A percentile compares a stretch with the other conserved stretches of the same genome.
Conservation (phyloP, 2,797 vertebrate species). For the Phrynocephalus guinanensis region DNA sequence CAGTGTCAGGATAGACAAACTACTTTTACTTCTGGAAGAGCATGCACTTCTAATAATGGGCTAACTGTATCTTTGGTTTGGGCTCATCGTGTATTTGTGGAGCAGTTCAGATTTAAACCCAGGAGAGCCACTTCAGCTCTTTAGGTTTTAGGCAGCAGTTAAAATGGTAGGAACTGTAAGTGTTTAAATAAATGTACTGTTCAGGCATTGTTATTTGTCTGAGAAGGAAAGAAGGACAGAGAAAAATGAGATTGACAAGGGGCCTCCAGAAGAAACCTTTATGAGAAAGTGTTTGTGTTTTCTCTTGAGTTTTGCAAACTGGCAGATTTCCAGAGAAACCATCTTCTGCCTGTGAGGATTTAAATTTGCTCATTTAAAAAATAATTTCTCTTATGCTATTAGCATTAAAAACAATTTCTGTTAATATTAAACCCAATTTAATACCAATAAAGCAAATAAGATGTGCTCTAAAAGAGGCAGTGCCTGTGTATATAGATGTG, state of each 20-base stretch:
- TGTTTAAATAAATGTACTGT: neutral
- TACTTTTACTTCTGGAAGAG: too few species aligned
- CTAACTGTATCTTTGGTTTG: too few species aligned
- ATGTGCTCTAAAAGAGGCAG: neutral
- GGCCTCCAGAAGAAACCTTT: neutral
- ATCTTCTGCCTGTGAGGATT: neutral
- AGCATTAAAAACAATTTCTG: slow-evolving; percentile 1
- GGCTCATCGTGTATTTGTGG: too few species aligned
- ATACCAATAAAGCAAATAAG: neutral
- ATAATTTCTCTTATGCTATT: neutral
- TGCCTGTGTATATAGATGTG: neutral
- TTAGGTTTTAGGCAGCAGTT: neutral
- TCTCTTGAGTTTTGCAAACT: neutral
- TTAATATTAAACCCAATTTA: slow-evolving; percentile 15
- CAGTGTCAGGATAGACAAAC: too few species aligned
- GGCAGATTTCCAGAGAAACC: slow-evolving; percentile 3
- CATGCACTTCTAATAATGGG: too few species aligned
- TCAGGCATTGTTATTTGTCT: neutral
- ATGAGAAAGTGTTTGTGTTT: neutral
- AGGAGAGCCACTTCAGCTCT: neutral
- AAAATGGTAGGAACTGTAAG: neutral
- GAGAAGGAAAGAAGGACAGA: neutral
- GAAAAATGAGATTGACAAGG: neutral
- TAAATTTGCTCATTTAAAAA: neutral
- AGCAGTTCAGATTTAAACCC: too few species aligned